Percentiles rank a stretch among this genome's conserved stretches.
phyloP scores from a whole-genome alignment of 2,797 vertebrate species.

The Schizopygopsis malacanthus region DNA sequence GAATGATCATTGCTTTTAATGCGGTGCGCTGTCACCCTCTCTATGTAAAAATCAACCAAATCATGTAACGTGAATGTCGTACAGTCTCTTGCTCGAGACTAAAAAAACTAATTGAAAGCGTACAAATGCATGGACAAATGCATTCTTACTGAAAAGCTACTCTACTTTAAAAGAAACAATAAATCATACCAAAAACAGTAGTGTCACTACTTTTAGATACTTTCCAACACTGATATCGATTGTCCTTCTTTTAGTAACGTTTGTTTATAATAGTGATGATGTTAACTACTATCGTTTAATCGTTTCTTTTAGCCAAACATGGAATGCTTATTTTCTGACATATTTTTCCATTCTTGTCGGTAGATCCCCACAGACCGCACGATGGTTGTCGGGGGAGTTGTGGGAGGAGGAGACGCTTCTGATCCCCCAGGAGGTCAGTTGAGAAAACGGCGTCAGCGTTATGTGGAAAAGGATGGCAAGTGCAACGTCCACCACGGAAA shows the following conservation, averaged over 20 bases:
- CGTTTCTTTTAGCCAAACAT: not conserved
- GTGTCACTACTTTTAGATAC: not conserved
- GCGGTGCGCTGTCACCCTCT: too few relatives aligned
- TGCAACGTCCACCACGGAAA: conserved; percentile 70
- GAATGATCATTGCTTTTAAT: too few relatives aligned
- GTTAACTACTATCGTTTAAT: not conserved
- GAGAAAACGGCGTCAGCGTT: conserved; percentile 65
- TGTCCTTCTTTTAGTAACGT: not conserved
- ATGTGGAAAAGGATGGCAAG: conserved; percentile 69
- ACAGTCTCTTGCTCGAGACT: too few relatives aligned
- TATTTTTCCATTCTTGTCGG: not conserved
- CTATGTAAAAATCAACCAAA: too few relatives aligned
- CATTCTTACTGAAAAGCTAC: not conserved
- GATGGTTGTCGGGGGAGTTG: conserved; percentile 56
- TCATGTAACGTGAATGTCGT: too few relatives aligned
- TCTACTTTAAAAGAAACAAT: not conserved
- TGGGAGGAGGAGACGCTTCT: not conserved
- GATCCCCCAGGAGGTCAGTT: conserved; percentile 8
- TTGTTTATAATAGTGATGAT: not conserved
- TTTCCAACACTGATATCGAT: not conserved
- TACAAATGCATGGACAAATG: too few relatives aligned
- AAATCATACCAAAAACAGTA: not conserved
- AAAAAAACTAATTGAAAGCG: too few relatives aligned
- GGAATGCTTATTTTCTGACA: not conserved
- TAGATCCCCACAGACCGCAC: conserved; percentile 66